A percentile compares a stretch with the other conserved stretches of the same genome.
These are phyloP conservation scores for Dolichomitus sp. DNA, from an alignment of 2,888 invertebrate genomes.

Conservation along the genomic window DNA sequence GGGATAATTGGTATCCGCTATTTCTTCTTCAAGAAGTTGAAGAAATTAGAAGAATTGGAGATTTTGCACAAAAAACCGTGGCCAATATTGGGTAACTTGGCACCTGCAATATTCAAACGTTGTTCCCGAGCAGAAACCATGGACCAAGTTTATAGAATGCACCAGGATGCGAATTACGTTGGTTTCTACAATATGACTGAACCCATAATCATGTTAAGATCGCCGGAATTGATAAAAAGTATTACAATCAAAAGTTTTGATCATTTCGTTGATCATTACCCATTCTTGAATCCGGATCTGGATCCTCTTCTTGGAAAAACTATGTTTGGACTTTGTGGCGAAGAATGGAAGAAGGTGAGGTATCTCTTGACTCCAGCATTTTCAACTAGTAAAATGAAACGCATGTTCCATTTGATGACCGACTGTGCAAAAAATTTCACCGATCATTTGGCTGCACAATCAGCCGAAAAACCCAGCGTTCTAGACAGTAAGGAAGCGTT, in stretches of 20 bases:
- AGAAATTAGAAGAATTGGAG: slow-evolving; percentile 35
- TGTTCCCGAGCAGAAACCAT: slow-evolving; percentile 49
- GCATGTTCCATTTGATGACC: slow-evolving; percentile 86
- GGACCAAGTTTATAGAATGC: slow-evolving; percentile 53
- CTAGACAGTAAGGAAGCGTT: slow-evolving; percentile 77
- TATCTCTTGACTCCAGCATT: slow-evolving; percentile 87
- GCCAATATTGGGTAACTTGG: slow-evolving; percentile 73
- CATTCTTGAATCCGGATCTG: slow-evolving; percentile 40
- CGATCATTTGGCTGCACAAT: slow-evolving; percentile 62
- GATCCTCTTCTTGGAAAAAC: slow-evolving; percentile 72
- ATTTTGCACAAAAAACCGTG: slow-evolving; percentile 63
- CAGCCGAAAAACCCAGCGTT: slow-evolving; percentile 29
- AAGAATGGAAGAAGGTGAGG: slow-evolving; percentile 87
- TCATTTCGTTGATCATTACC: slow-evolving; percentile 64
- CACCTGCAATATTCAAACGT: slow-evolving; percentile 23
- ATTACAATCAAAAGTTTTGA: slow-evolving; percentile 69
- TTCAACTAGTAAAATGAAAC: slow-evolving; percentile 88
- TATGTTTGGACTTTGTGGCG: slow-evolving; percentile 77
- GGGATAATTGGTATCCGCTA: slow-evolving; percentile 7
- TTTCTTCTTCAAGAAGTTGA: slow-evolving; percentile 3
- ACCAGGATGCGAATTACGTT: slow-evolving; percentile 71
- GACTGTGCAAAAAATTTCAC: slow-evolving; percentile 78
- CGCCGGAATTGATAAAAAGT: slow-evolving; percentile 78
- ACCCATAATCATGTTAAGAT: slow-evolving; percentile 76
- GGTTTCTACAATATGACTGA: slow-evolving; percentile 74